phyloP scores from a whole-genome alignment of 2,888 invertebrate genomes.

The Gibbula magus region DNA sequence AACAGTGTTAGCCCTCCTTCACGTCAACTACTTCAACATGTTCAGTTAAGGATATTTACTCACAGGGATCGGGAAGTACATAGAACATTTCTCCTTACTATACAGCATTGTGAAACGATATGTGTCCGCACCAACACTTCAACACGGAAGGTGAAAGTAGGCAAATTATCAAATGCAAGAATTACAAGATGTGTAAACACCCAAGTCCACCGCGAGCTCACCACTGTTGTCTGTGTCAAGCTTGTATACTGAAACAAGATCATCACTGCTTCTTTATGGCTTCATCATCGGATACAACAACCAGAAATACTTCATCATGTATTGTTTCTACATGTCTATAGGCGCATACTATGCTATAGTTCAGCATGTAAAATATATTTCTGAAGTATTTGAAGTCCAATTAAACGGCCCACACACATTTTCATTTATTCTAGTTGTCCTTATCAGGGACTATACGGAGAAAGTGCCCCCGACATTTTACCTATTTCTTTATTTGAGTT shows the following conservation, averaged over 20 bases:
- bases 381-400: slow-evolving; percentile 29
- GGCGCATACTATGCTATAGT: slow-evolving; percentile 46
- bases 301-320: slow-evolving; percentile 54
- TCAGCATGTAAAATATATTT: slow-evolving; percentile 35
- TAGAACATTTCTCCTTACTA: too few species aligned
- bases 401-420: slow-evolving; percentile 51
- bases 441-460: slow-evolving; percentile 25
- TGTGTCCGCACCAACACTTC: slow-evolving; percentile 39
- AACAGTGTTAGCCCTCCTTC: too few species aligned
- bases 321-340: slow-evolving; percentile 49
- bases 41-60: too few species aligned
- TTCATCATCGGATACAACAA: slow-evolving; percentile 52
- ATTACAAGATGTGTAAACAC: slow-evolving; percentile 38
- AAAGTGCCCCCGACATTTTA: slow-evolving; percentile 27
- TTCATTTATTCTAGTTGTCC: slow-evolving; percentile 34
- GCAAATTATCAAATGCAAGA: background rate
- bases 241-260: slow-evolving; percentile 48
- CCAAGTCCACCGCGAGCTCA: slow-evolving; percentile 45
- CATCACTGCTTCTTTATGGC: slow-evolving; percentile 58
- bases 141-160: slow-evolving; percentile 5
- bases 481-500: slow-evolving; percentile 42
- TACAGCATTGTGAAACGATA: too few species aligned
- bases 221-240: slow-evolving; percentile 50
- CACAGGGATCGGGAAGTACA: too few species aligned
- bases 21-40: too few species aligned